Base-by-base conservation (phyloP, 2,113 vertebrate species). In the Salvelinus alpinus region DNA sequence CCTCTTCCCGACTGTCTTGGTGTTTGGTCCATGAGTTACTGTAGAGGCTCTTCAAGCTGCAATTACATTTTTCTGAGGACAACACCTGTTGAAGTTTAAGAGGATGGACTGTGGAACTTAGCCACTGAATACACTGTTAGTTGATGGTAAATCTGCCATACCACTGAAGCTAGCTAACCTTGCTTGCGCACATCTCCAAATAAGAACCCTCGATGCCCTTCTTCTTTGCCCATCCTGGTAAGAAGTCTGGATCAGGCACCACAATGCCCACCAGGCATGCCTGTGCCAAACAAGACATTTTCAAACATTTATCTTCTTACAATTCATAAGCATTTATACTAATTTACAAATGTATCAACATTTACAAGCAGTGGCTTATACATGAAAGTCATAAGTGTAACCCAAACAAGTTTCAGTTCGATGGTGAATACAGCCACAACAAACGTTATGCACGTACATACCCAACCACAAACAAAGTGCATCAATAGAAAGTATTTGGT, bases 251-350 rank as follows among this genome's bases (percentile, higher is more conserved):
- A 90, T 99, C 97, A 1, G 97, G 96, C 25, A 99, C 92, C 74
- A 98, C 95, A 51, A 99, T 72, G 34, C 85, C 98, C 86, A 99
- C 92, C 80, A 99, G 91, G 80, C 96, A 99, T 0, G 97, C 94
- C 98, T 99, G 83, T 7, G 48, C 16, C 13, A 72, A 76, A 31
- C 1, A 48, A 74, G 3, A 51, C 22, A 48, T 48, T 34, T 12
- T 38, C 11, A 82, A 0, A 14, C 20, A 70, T 14, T 4, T 16
- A 51, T 12, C 1, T 9, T 44, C 9, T 44, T 44, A 44, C 8
- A 44, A 9, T 44, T 54, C 16, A 54, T 44, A 54, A 51, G 5
- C 51, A 54, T 54, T 54, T 54, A 1, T 54, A 54, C 12, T 54
- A 54, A 54, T 54, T 18, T 54, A 16, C 4, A 18, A 18, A 54